Evolutionary conservation across 2,888 invertebrate genomes (phyloP), one percentile per base, ranked within the genome.

Genomic region (Calameuta idolon): DNA sequence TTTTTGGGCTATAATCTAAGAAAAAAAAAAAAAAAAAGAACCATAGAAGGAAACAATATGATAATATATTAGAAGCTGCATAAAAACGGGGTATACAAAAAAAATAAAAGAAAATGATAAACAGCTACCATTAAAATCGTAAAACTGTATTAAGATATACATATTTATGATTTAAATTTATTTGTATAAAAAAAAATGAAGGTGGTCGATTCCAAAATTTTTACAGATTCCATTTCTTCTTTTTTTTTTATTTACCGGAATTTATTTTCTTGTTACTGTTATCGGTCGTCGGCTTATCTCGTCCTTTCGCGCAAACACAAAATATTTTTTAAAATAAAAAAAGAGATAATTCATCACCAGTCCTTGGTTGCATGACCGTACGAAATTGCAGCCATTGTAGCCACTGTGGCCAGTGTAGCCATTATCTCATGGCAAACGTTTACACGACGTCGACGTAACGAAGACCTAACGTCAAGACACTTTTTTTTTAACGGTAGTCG

Each of bases 1-100:
- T 90, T 90, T 89, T 89, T 87, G 85, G 87, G 84, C 82, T 89
- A 88, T 88, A 91, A 91, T 90, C 90, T 90, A 37, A 81, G 79
- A 82, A 78, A 85, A 81, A 79, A 82, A 78, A 81, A 80, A 82
- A 78, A 85, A 81, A 79, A 82, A 78, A 85, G 83, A 35, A 74
- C n/a, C n/a, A 35, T 23, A 83, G 81, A 80, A 80, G 69, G 78
- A 79, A 75, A 77, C 34, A 71, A 77, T 73, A 81, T 69, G 35
- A 69, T 34, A 76, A 71, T 31, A 71, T 31, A 23, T 69, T 33
- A 80, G 78, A 68, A 74, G 79, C 77, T 34, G 75, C 76, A 69
- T 79, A 71, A 78, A 74, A 79, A 74, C 76, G 78, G 77, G 71
- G 68, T 79, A 78, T 75, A 75, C 79, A 79, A 78, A 77, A 77